Percentiles rank a stretch among this genome's conserved stretches.
Conservation (phyloP, 2,113 vertebrate species). For the Larimichthys crocea region DNA sequence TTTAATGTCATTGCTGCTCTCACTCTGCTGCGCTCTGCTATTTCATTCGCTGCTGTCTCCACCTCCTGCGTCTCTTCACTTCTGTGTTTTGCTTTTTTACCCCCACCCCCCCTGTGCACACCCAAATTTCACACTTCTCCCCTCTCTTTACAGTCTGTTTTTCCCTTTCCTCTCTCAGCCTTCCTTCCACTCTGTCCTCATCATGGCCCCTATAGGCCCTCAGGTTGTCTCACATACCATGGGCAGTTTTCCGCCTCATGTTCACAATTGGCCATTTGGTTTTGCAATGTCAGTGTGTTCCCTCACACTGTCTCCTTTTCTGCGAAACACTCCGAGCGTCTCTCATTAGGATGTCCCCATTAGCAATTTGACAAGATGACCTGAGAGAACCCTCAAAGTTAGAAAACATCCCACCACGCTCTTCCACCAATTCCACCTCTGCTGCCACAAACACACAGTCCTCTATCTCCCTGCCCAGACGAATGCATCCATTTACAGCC, state of each 20-base stretch:
- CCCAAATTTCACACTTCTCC: slow-evolving; percentile 16
- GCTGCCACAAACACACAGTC: slow-evolving; percentile 11
- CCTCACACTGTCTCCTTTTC: slow-evolving; percentile 54
- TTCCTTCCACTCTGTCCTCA: slow-evolving; percentile 20
- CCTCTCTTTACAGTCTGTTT: slow-evolving; percentile 8
- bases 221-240: slow-evolving; percentile 62
- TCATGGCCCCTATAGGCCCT: slow-evolving; percentile 39
- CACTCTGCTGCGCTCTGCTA: slow-evolving; percentile 40
- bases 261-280: slow-evolving; percentile 66
- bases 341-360: slow-evolving; percentile 82
- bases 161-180: slow-evolving; percentile 1
- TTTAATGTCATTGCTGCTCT: slow-evolving; percentile 84
- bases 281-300: slow-evolving; percentile 47
- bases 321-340: slow-evolving; percentile 71
- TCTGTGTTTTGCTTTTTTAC: slow-evolving; percentile 39
- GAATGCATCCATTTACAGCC: slow-evolving; percentile 76
- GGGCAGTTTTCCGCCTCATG: slow-evolving; percentile 60
- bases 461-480: slow-evolving; percentile 66
- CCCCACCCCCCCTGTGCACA: slow-evolving; percentile 10
- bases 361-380: slow-evolving; percentile 67
- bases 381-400: slow-evolving; percentile 34
- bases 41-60: slow-evolving; percentile 32
- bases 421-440: not conserved
- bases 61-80: slow-evolving; percentile 33
- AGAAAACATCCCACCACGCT: slow-evolving; percentile 17